Base-by-base conservation (phyloP, 2,797 vertebrate genomes). In the Harpagifer antarcticus region DNA sequence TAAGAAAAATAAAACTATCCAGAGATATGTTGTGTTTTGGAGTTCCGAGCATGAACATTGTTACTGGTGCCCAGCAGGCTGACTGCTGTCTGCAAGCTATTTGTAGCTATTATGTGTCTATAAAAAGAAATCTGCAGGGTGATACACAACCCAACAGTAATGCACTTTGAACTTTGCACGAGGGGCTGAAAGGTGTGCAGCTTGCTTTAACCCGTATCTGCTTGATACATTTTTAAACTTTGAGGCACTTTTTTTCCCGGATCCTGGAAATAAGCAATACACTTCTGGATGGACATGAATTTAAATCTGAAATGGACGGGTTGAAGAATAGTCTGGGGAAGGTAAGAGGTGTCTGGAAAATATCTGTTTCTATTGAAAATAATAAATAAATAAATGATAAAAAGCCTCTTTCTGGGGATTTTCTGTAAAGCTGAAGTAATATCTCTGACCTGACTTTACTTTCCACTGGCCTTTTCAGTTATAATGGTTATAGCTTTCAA, bases 91-190 rank as follows among this genome's bases (percentile, higher is more conserved):
- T 93, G 71, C 23, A 86, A 92, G 95, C 96, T 98, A 97, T 98
- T 98, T 97, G 94, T 95, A 94, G 93, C 93, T 92, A 95, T 96
- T 95, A 82, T 62, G 93, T 67, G 75, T 91, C 97, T 99, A 98
- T 98, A 98, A 98, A 97, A 98, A 96, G 98, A 96, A 97, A 94
- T 92, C 92, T 72, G 81, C 20, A 78, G 91, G 92, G 94, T 85
- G 89, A 89, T 91, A 93, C 93, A 95, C 94, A 94, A 95, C 94
- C 94, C 84, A 87, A 85, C 87, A 80, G 91, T 42, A 45, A 90
- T 91, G 88, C 89, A 91, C 93, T 93, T 92, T 92, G 92, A 94
- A 91, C 90, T 92, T 92, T 86, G 86, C 58, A 74, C 86, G 91
- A 88, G 62, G 11, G 76, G 85, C 90, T 89, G 88, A 91, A 91